These are phyloP conservation scores for Drosophila atripex DNA, from an alignment of 2,888 invertebrate genomes.

Conservation along the genomic window DNA sequence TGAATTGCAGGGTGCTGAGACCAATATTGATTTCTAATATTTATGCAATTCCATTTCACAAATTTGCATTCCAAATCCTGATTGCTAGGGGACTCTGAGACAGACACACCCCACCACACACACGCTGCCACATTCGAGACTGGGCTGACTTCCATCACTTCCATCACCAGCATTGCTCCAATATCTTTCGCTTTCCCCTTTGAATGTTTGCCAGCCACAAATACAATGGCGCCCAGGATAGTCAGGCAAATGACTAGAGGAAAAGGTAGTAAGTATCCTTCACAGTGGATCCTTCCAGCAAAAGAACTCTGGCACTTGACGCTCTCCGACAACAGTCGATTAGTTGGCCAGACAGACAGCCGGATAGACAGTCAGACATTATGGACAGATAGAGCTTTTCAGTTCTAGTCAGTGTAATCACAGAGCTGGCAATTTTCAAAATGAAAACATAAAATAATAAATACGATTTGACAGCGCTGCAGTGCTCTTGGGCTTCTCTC, in stretches of 20 bases:
- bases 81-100: conserved; percentile 80
- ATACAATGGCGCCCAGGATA: conserved; percentile 52
- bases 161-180: not conserved
- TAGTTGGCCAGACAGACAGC: conserved; percentile 58
- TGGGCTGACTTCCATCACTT: conserved; percentile 1
- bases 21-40: conserved; percentile 80
- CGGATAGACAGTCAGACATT: conserved; percentile 51
- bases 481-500: conserved; percentile 14
- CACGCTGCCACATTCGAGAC: not conserved
- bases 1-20: conserved; percentile 14
- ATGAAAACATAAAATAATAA: conserved; percentile 82
- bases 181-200: conserved; percentile 22
- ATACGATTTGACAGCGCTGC: conserved; percentile 79
- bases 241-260: conserved; percentile 23
- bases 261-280: conserved; percentile 8
- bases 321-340: conserved; percentile 76
- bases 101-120: conserved; percentile 25
- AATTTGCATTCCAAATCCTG: conserved; percentile 80
- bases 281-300: conserved; percentile 1
- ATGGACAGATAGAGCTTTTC: conserved; percentile 74
- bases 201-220: conserved; percentile 57
- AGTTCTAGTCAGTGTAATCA: conserved; percentile 54
- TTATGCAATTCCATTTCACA: conserved; percentile 80
- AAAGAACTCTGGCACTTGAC: conserved; percentile 67
- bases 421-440: conserved; percentile 78